Evolutionary conservation across 1,140 invertebrate species (phyloP).

Genomic region (Bilobella aurantiaca): DNA sequence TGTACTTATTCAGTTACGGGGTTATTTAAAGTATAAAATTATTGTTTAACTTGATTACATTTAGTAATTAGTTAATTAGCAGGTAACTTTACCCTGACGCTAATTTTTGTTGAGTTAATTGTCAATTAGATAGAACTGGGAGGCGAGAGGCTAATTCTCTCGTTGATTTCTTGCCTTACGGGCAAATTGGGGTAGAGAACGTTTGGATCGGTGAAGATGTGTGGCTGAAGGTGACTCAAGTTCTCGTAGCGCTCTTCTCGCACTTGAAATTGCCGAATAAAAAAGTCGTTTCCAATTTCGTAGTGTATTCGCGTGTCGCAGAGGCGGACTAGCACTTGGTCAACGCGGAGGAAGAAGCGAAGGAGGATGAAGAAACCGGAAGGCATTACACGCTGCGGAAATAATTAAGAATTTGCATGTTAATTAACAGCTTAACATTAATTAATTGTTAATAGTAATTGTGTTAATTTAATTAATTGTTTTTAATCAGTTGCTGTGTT

Average conservation of each 20-base stretch:
- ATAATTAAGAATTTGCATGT: constrained; percentile 10
- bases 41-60: too few relatives aligned
- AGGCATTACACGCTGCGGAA: constrained; percentile 80
- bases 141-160: constrained; percentile 23
- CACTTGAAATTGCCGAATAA: constrained; percentile 64
- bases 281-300: constrained; percentile 60
- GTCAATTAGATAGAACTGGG: too few relatives aligned
- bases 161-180: constrained; percentile 9
- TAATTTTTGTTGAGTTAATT: too few relatives aligned
- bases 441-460: too few relatives aligned
- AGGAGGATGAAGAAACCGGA: constrained; percentile 81
- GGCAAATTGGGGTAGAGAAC: constrained; percentile 22
- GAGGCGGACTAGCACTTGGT: constrained; percentile 76
- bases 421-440: too few relatives aligned
- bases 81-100: too few relatives aligned
- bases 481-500: neutral
- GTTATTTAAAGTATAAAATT: too few relatives aligned
- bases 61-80: too few relatives aligned
- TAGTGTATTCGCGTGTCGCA: constrained; percentile 88
- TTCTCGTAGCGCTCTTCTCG: constrained; percentile 46
- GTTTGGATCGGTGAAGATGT: constrained; percentile 26
- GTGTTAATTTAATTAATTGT: too few relatives aligned
- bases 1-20: too few relatives aligned
- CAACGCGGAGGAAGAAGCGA: constrained; percentile 85
- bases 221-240: constrained; percentile 17